A percentile compares a stretch with the other conserved stretches of the same genome.
These are phyloP conservation scores for Synodontis membranacea DNA, from an alignment of 2,113 vertebrate species.

Conservation along the genomic window DNA sequence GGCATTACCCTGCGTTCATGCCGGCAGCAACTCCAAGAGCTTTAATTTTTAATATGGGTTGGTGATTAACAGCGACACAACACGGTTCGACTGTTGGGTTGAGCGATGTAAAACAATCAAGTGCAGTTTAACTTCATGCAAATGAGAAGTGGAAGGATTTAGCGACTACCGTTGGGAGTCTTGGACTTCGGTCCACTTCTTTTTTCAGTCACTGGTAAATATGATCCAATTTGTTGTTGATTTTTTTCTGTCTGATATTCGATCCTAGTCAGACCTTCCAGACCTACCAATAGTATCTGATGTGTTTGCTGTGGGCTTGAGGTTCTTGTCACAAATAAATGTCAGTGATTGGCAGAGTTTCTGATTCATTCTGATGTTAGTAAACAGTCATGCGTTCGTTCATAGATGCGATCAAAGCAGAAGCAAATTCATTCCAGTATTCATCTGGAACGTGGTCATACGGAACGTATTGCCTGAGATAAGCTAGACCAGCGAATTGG, in stretches of 20 bases:
- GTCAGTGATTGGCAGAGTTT: neutral
- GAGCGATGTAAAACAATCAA: neutral
- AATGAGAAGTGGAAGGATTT: neutral
- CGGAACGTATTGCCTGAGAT: neutral
- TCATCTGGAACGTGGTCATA: neutral
- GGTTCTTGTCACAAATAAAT: neutral
- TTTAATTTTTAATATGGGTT: neutral
- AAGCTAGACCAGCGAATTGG: neutral
- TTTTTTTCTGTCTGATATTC: too few species aligned
- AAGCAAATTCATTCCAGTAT: neutral
- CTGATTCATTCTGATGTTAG: neutral
- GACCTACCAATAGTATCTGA: neutral
- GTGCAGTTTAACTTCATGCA: conserved; percentile 6
- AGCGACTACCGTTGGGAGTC: neutral
- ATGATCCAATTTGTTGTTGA: neutral
- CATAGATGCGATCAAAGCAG: neutral
- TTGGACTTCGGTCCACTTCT: neutral
- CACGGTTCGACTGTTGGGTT: neutral
- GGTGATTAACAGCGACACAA: neutral
- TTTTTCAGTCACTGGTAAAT: neutral
- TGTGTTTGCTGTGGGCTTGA: neutral
- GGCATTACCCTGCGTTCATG: neutral
- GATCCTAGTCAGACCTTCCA: neutral
- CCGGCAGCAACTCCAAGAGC: neutral
- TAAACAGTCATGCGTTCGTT: neutral